Base-by-base conservation (phyloP, 2,113 vertebrate species). In the Cavia aperea region DNA sequence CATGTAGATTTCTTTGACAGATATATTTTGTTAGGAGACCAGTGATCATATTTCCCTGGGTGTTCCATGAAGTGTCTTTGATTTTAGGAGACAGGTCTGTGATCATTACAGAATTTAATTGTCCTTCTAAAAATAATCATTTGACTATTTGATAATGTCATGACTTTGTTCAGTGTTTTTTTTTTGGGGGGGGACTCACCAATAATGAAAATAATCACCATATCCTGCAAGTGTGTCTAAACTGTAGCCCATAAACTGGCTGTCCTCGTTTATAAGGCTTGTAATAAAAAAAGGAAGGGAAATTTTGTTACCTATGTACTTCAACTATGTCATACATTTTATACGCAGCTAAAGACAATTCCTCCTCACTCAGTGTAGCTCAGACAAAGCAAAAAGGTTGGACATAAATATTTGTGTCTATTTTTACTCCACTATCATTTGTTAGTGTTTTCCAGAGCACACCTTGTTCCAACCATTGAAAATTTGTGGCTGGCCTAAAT, bases 11-110 rank as follows among this genome's bases (percentile, higher is more conserved):
- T 12, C 1, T 90, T 63, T 73, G 68, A 82, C 51, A 82, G 65
- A 86, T 21, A 66, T 33, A 73, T 88, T 94, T 88, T 88, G 39
- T 68, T 93, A 77, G 77, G 90, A 81, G 39, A 19, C 86, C 58
- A 60, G 56, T 90, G 51, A 90, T 43, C 9, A 39, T 70, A 83
- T 75, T 94, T 83, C 26, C 7, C 36, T 92, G 24, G 78, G 43
- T 21, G 3, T 5, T 68, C 39, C 18, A 8, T 88, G 51, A 49
- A 92, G n/a, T 62, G 26, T 36, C 85, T 93, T 90, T 82, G 15
- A 88, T 79, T 96, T 90, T 92, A 88, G 23, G 49, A 95, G 54
- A 81, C 89, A 90, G n/a, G 78, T n/a, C 13, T 82, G 58, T 95
- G 90, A 63, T 92, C 46, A 82, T 12, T 92, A 65, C 23, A 75